phyloP scores from a whole-genome alignment of 2,888 invertebrate species.

The Exocentrus adspersus region DNA sequence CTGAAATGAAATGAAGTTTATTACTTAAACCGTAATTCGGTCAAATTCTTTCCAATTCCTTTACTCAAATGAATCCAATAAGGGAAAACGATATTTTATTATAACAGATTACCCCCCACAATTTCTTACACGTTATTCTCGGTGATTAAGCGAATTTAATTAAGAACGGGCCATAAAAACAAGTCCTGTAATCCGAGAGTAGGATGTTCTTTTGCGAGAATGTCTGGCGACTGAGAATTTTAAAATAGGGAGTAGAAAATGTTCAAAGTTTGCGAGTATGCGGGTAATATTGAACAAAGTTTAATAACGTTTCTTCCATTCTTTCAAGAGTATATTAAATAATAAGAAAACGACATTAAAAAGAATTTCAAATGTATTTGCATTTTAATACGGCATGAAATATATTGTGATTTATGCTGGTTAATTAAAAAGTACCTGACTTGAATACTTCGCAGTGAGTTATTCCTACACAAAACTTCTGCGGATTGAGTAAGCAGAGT shows the following conservation, averaged over 20 bases:
- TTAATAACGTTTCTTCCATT: constrained; percentile 41
- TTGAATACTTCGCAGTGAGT: constrained; percentile 37
- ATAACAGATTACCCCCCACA: no score
- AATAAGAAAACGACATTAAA: constrained; percentile 38
- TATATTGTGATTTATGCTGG: constrained; percentile 45
- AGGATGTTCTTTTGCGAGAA: constrained; percentile 3
- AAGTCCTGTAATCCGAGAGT: background rate
- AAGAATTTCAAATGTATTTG: constrained; percentile 42
- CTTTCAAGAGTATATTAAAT: constrained; percentile 40
- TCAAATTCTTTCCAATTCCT: no score
- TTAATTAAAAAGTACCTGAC: constrained; percentile 40
- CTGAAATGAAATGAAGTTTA: no score
- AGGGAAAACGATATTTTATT: no score
- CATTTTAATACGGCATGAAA: constrained; percentile 43
- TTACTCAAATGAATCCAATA: no score
- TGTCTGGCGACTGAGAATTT: constrained; percentile 19
- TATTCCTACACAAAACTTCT: constrained; percentile 22
- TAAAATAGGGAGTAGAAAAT: constrained; percentile 29
- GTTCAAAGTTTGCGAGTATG: constrained; percentile 39
- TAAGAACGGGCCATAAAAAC: background rate
- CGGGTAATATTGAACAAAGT: constrained; percentile 38
- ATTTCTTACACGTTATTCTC: background rate
- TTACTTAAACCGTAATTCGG: no score
- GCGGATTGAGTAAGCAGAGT: background rate
- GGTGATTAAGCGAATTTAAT: constrained; percentile 12